These are phyloP conservation scores for Labeo calbasu DNA, from an alignment of 2,797 vertebrate genomes.

Conservation along the genomic window DNA sequence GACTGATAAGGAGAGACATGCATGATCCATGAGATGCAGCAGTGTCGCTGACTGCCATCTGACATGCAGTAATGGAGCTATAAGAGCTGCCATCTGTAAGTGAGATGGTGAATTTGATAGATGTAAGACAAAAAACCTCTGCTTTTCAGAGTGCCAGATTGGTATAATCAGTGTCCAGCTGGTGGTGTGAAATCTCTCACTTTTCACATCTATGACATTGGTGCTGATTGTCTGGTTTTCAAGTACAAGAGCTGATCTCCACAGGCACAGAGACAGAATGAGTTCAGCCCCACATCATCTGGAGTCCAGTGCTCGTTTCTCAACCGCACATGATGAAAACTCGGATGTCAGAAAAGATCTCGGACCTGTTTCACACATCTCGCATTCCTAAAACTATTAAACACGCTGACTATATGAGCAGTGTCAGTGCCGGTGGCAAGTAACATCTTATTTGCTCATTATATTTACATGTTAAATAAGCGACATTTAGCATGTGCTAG, in stretches of 20 bases:
- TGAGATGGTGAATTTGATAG: conserved; percentile 3
- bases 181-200: not conserved
- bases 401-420: no score
- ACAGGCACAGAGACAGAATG: not conserved
- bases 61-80: not conserved
- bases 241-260: not conserved
- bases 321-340: not conserved
- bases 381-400: not conserved
- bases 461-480: no score
- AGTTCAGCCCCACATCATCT: not conserved
- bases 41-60: not conserved
- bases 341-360: not conserved
- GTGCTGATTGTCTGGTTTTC: conserved; percentile 6
- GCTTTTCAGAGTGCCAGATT: not conserved
- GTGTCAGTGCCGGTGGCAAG: no score
- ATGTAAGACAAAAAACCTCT: not conserved
- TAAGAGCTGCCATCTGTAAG: conserved; percentile 5
- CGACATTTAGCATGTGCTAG: no score
- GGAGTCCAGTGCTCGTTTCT: not conserved
- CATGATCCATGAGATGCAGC: not conserved
- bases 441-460: no score
- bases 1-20: not conserved
- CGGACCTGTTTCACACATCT: not conserved
- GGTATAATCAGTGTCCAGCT: not conserved
- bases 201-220: conserved; percentile 6